phyloP scores from a whole-genome alignment of 2,888 invertebrate genomes.

The Nemurella pictetii region DNA sequence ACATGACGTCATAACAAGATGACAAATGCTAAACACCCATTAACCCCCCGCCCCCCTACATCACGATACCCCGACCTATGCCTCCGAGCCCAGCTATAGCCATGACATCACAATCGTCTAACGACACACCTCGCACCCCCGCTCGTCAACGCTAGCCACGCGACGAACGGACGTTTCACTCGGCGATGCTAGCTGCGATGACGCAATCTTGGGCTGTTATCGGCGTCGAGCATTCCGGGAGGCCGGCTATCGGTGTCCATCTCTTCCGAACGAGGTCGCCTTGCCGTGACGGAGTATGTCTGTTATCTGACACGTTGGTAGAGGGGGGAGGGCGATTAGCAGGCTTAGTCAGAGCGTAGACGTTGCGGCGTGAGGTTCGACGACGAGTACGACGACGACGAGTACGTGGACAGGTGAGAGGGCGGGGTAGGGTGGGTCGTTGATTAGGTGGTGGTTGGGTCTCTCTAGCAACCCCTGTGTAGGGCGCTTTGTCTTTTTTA shows the following conservation, averaged over 20 bases:
- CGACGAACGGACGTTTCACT: not conserved
- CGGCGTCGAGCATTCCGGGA: not conserved
- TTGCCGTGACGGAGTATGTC: too few relatives aligned
- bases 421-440: not conserved
- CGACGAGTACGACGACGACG: too few relatives aligned
- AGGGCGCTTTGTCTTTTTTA: too few relatives aligned
- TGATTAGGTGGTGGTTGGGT: too few relatives aligned
- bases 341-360: not conserved
- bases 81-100: not conserved
- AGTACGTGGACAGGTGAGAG: too few relatives aligned
- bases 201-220: not conserved
- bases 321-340: not conserved
- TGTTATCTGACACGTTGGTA: not conserved
- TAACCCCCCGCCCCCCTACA: too few relatives aligned
- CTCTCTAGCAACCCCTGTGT: too few relatives aligned
- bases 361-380: not conserved
- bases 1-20: too few relatives aligned
- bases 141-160: not conserved
- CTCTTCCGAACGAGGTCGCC: not conserved
- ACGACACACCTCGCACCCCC: not conserved
- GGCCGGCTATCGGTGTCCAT: not conserved
- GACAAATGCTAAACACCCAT: too few relatives aligned
- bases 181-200: too few relatives aligned
- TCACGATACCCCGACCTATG: too few relatives aligned
- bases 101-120: not conserved